Conservation (phyloP, 2,113 vertebrate species). For the Heliornis fulica region DNA sequence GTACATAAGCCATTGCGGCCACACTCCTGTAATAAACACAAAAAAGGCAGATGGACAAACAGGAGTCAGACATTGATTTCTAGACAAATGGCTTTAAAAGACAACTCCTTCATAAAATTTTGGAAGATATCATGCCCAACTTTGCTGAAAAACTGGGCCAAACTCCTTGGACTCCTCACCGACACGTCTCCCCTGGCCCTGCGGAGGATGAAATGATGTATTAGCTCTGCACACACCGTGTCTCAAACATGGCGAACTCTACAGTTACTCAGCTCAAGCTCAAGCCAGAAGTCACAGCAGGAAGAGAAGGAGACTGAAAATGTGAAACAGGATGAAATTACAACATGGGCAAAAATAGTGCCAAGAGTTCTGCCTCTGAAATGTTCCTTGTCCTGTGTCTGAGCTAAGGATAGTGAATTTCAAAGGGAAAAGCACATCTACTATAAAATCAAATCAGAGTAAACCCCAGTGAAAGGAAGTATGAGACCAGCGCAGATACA, state of each 20-base stretch:
- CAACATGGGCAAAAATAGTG: not conserved
- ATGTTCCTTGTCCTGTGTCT: not conserved
- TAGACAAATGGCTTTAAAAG: not conserved
- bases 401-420: not conserved
- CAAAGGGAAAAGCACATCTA: not conserved
- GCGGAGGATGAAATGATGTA: not conserved
- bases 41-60: not conserved
- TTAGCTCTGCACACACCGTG: fast-evolving
- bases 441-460: not conserved
- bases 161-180: not conserved
- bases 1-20: not conserved
- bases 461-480: not conserved
- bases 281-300: not conserved
- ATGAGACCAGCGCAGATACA: not conserved
- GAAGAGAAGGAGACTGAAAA: not conserved
- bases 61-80: not conserved
- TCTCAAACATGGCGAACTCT: not conserved
- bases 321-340: not conserved
- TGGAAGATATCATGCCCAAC: not conserved
- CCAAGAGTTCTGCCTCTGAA: not conserved
- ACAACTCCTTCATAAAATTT: not conserved
- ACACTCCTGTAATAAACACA: not conserved
- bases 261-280: not conserved
- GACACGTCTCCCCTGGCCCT: fast-evolving
- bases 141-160: not conserved